Evolutionary conservation across 2,888 invertebrate species (phyloP), one percentile per base, ranked within the genome.

Genomic region (Drosophila peninsularis): DNA sequence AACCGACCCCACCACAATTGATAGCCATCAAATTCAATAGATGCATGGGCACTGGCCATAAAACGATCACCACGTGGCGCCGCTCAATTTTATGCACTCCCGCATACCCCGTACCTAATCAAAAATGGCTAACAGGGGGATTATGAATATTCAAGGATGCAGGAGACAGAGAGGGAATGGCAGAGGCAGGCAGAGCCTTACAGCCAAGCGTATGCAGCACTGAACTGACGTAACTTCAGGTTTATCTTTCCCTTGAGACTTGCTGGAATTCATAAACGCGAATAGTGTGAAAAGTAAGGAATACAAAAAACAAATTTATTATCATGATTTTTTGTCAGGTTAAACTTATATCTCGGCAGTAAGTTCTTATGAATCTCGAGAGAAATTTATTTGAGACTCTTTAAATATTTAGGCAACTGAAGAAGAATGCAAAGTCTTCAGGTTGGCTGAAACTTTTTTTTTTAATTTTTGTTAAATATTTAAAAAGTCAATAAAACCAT

Each of bases 1-100:
- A 67, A 65, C 1, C 13, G 42, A 3, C 42, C 36, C 42, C 24
- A n/a, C 7, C 44, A n/a, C 69, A 30, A 54, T 66, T 60, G 62
- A 71, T 71, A 24, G 34, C 50, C 68, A 73, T 62, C 66, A 65
- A 79, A 82, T 75, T 79, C 72, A 76, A 82, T 80, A 62, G 56
- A 64, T 52, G 60, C 62, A 14, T 36, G 34, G n/a, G 55, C 57
- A 41, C 50, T 44, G 53, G 24, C 21, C 57, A 66, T 66, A 57
- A 82, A 64, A 50, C 45, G 62, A 58, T 74, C 61, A 14, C 47
- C 55, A 57, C 54, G 52, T 54, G 57, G 63, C 62, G n/a, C 14
- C 44, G 3, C 49, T 57, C 21, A 32, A 32, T 65, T 69, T 65
- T 27, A 62, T 54, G n/a, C 4, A 14, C 24, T 21, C 1, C 17